Conservation (phyloP, 2,888 invertebrate species). For the Nezara viridula region DNA sequence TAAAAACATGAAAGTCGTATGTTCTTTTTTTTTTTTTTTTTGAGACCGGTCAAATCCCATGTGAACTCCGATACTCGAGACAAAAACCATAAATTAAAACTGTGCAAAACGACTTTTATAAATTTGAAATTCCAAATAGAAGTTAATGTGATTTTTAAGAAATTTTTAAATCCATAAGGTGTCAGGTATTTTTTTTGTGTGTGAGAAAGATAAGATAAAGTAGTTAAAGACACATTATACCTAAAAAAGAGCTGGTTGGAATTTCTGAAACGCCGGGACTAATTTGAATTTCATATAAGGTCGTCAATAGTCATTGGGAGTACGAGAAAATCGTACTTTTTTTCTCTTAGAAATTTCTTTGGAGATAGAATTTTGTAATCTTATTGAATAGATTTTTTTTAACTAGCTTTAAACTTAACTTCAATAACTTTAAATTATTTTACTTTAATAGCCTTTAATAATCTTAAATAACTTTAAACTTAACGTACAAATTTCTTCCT, state of each 20-base stretch:
- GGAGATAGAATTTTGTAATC: neutral
- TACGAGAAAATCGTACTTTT: neutral
- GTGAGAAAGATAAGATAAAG: neutral
- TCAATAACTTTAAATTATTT: too few relatives aligned
- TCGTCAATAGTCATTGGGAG: neutral
- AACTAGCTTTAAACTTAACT: too few relatives aligned
- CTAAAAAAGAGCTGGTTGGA: neutral
- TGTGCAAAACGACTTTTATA: neutral
- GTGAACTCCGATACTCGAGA: neutral
- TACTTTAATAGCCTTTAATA: too few relatives aligned
- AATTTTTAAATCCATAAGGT: neutral
- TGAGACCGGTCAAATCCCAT: neutral
- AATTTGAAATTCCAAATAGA: neutral
- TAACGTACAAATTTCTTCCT: too few relatives aligned
- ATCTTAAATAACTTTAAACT: too few relatives aligned
- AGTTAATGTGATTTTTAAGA: neutral
- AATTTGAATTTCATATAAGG: slow-evolving; percentile 2
- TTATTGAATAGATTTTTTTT: neutral
- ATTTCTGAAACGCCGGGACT: neutral
- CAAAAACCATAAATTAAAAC: neutral
- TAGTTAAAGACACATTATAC: neutral
- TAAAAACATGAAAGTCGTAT: neutral
- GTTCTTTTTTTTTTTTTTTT: neutral
- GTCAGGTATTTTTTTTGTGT: neutral
- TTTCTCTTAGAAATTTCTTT: neutral